Evolutionary conservation across 2,797 vertebrate genomes (phyloP).

Genomic region (Philypnodon macrostomus): DNA sequence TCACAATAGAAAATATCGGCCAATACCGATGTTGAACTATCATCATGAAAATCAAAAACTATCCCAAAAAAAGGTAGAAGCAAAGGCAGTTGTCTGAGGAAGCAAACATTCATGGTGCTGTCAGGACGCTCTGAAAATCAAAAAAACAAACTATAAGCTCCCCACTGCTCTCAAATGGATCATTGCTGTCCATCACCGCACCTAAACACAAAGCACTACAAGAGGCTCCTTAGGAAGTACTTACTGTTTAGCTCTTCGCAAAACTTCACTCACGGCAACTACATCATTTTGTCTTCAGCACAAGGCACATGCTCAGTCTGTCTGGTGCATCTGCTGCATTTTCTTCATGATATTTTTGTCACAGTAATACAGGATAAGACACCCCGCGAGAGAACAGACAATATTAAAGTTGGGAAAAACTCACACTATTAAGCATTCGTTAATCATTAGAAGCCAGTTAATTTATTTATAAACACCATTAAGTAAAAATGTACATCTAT

Average conservation of each 20-base stretch:
- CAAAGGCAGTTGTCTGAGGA: constrained; percentile 26
- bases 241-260: constrained; percentile 25
- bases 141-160: constrained; percentile 50
- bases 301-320: background rate
- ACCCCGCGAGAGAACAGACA: background rate
- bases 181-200: constrained; percentile 51
- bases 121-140: constrained; percentile 60
- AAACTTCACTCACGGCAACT: background rate
- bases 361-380: constrained; percentile 1
- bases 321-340: background rate
- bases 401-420: too few relatives aligned
- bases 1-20: too few relatives aligned
- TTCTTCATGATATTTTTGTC: constrained; percentile 3
- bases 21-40: too few relatives aligned
- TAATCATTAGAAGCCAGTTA: too few relatives aligned
- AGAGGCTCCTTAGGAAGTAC: constrained; percentile 36
- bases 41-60: too few relatives aligned
- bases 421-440: too few relatives aligned
- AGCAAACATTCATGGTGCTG: constrained; percentile 60
- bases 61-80: constrained; percentile 12
- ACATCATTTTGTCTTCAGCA: background rate
- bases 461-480: too few relatives aligned
- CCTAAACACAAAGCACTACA: constrained; percentile 53
- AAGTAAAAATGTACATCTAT: too few relatives aligned
- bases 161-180: constrained; percentile 48